These are phyloP conservation scores for Myioborus miniatus DNA, from an alignment of 2,797 vertebrate species.

Conservation along the genomic window DNA sequence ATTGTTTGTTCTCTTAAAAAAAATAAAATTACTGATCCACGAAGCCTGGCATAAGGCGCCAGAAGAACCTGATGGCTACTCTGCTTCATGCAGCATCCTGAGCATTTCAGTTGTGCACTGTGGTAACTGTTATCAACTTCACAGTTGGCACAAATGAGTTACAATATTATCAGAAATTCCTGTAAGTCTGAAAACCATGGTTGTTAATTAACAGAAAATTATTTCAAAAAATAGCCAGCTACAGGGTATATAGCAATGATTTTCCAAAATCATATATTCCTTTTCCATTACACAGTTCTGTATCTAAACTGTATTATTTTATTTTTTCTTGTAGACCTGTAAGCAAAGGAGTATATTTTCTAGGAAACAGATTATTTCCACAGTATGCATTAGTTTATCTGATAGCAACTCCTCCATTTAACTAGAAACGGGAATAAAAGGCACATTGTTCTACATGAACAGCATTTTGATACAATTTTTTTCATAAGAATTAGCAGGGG, in stretches of 20 bases:
- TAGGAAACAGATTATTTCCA: neutral
- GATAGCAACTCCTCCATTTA: neutral
- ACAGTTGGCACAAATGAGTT: neutral
- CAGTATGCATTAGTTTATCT: neutral
- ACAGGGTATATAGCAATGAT: neutral
- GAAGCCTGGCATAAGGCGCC: neutral
- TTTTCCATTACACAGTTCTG: neutral
- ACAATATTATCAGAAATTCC: neutral
- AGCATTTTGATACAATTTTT: neutral
- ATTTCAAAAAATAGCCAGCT: neutral
- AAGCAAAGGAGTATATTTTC: neutral
- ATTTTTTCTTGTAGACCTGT: neutral
- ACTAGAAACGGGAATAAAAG: neutral
- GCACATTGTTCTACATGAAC: neutral
- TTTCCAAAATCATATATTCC: neutral
- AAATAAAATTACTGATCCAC: neutral
- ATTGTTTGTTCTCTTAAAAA: neutral
- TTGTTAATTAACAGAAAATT: conserved; percentile 19
- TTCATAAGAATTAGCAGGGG: neutral
- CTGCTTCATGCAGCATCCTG: neutral
- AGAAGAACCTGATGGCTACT: neutral
- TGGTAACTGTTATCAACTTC: neutral
- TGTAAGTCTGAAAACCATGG: neutral
- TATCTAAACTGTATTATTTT: neutral
- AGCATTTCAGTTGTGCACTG: neutral